Evolutionary conservation across 2,888 invertebrate genomes (phyloP), one percentile per base, ranked within the genome.

Genomic region (Matsumyia berberina): DNA sequence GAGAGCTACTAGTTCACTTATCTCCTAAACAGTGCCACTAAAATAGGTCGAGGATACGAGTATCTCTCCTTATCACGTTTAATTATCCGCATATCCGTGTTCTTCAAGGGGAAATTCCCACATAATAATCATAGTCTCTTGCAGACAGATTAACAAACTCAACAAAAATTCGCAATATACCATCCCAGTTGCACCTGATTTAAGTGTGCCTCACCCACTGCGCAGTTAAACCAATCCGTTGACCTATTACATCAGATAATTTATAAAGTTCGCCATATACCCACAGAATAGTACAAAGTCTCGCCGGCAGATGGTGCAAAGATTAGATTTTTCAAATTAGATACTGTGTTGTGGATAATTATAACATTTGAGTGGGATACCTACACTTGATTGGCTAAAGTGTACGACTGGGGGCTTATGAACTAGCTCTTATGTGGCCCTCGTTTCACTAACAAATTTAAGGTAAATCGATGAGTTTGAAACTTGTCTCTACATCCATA

Each of bases 241-340:
- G 66, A 53, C 15, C 66, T 51, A 67, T 67, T 67, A 39, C 66
- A 67, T 67, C 66, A 67, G 66, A 66, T 46, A 37, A 39, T 39
- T 39, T 17, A 31, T 12, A 9, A 60, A 42, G 12, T 12, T 39
- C 24, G 12, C 4, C 29, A 12, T 12, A 29, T 3, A 17, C 33
- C 3, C 9, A 19, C 46, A 29, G 17, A 33, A 12, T 53, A 24
- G 42, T 62, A 8, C 73, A 42, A 29, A 44, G 73, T 73, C 55
- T 55, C 53, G 44, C 73, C 73, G 12, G 33, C 73, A 73, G 73
- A 64, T 73, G 73, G 62, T 73, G 73, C 15, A 9, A 37, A 11
- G 5, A 11, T n/a, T 39, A 31, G 42, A 33, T 49, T 39, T 35
- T 72, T 37, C 9, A 33, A 37, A 55, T 64, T 53, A 64, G 44